phyloP scores from a whole-genome alignment of 2,888 invertebrate species.

The Brenthis hecate region DNA sequence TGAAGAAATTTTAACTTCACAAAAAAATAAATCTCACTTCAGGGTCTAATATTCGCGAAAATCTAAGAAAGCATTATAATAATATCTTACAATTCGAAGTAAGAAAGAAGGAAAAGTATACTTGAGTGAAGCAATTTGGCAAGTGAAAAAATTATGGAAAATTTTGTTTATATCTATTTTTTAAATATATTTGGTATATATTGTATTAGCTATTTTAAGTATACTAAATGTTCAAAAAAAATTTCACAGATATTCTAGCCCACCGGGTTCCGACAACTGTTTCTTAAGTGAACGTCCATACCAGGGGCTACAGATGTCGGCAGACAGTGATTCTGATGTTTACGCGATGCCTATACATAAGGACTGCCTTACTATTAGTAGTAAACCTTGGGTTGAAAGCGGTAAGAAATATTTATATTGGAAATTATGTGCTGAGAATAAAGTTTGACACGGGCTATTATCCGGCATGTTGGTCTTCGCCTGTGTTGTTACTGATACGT shows the following conservation, averaged over 20 bases:
- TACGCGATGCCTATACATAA: slow-evolving; percentile 86
- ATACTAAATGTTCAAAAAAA: slow-evolving; percentile 1
- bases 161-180: no score
- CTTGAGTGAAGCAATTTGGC: no score
- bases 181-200: no score
- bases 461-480: no score
- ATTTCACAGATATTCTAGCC: slow-evolving; percentile 73
- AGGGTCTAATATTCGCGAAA: no score
- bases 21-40: no score
- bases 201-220: background rate
- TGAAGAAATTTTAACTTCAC: no score
- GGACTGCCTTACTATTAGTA: slow-evolving; percentile 66
- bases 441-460: no score
- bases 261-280: slow-evolving; percentile 87
- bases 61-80: no score
- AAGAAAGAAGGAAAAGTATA: no score
- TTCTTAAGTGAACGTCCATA: slow-evolving; percentile 88
- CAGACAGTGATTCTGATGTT: slow-evolving; percentile 90
- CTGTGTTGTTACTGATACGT: background rate
- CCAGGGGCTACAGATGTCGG: slow-evolving; percentile 86
- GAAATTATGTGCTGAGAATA: background rate
- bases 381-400: slow-evolving; percentile 79
- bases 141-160: no score
- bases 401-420: slow-evolving; percentile 50
- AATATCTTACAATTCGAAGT: no score